These are phyloP conservation scores for Habroteleia sp. DNA, from an alignment of 2,888 invertebrate genomes.

Conservation along the genomic window DNA sequence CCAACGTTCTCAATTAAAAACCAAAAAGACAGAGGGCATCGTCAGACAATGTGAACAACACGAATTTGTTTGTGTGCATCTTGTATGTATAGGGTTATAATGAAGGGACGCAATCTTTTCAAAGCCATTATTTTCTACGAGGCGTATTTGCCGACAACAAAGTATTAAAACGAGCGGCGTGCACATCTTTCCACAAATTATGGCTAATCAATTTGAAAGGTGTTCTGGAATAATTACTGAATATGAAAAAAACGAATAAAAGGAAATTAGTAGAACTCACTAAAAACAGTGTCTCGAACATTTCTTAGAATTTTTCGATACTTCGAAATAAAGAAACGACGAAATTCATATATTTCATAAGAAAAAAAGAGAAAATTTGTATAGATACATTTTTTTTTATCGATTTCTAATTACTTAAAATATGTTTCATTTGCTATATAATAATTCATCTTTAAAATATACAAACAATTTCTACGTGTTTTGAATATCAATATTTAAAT, in stretches of 20 bases:
- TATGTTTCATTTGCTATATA: too few relatives aligned
- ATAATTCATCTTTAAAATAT: background rate
- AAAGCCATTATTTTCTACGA: constrained; percentile 62
- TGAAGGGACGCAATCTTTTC: constrained; percentile 62
- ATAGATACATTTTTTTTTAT: background rate
- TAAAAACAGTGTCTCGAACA: constrained; percentile 38
- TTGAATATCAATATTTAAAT: too few relatives aligned
- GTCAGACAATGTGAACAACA: constrained; percentile 49
- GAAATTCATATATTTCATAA: constrained; percentile 17
- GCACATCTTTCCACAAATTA: constrained; percentile 62
- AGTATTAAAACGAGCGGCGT: constrained; percentile 57
- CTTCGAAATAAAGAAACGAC: constrained; percentile 25
- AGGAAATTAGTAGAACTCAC: constrained; percentile 52
- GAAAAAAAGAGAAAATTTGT: too few relatives aligned
- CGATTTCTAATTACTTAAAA: too few relatives aligned
- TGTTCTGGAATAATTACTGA: constrained; percentile 59
- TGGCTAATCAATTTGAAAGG: constrained; percentile 65
- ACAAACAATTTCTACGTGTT: too few relatives aligned
- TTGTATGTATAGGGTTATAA: constrained; percentile 48
- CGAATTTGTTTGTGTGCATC: constrained; percentile 44
- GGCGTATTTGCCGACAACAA: constrained; percentile 62
- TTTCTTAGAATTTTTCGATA: constrained; percentile 40
- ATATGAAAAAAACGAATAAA: constrained; percentile 47
- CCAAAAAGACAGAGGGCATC: constrained; percentile 59
- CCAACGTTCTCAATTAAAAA: constrained; percentile 60